Conservation (phyloP, 2,888 invertebrate genomes). For the Maniola hyperantus region DNA sequence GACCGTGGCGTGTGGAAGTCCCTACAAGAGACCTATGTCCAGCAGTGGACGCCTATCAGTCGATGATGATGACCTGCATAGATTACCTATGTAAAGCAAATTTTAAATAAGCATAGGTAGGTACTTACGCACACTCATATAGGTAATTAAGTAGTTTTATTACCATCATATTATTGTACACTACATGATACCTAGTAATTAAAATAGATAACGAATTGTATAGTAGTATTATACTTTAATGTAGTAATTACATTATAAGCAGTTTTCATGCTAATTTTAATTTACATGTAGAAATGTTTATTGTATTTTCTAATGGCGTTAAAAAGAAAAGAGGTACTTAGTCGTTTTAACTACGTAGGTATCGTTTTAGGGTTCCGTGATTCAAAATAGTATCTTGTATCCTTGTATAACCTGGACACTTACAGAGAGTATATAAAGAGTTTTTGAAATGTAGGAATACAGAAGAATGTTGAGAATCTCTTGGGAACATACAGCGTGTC, state of each 20-base stretch:
- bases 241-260: slow-evolving; percentile 13
- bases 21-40: too few species aligned
- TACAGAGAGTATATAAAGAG: too few species aligned
- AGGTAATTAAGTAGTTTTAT: slow-evolving; percentile 17
- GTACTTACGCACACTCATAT: neutral
- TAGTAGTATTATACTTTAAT: slow-evolving; percentile 3
- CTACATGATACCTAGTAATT: slow-evolving; percentile 15
- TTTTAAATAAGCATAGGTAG: slow-evolving; percentile 17
- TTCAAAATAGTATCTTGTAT: neutral
- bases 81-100: too few species aligned
- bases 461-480: too few species aligned
- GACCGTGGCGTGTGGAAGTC: too few species aligned
- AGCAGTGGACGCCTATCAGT: too few species aligned
- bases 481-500: too few species aligned
- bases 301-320: slow-evolving; percentile 11
- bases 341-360: neutral
- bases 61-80: too few species aligned
- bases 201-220: slow-evolving; percentile 1
- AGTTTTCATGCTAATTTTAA: slow-evolving; percentile 18
- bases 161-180: neutral
- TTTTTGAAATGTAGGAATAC: too few species aligned
- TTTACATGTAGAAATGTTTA: slow-evolving; percentile 13
- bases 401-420: too few species aligned
- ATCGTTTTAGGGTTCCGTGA: neutral
- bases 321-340: neutral